These are phyloP conservation scores for Tokudaia muenninki DNA, from an alignment of 2,797 vertebrate genomes.

Conservation along the genomic window DNA sequence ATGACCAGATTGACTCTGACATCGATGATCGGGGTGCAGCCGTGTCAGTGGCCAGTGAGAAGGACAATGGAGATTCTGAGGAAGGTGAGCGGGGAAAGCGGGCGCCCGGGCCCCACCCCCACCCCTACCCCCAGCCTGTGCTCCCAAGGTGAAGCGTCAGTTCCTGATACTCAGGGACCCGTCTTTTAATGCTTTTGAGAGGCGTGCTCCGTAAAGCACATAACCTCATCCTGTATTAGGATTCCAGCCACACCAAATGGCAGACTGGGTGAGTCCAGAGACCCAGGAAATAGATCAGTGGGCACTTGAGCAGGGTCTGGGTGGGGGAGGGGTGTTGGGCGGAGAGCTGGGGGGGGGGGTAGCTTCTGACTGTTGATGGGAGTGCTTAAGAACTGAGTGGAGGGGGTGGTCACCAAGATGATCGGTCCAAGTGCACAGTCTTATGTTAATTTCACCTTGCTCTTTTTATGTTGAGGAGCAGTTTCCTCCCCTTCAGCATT, in stretches of 20 bases:
- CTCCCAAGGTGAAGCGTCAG: fast-evolving
- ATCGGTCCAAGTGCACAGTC: background rate
- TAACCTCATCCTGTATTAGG: fast-evolving
- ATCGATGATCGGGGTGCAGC: conserved; percentile 87
- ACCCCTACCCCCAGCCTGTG: no score
- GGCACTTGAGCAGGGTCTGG: no score
- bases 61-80: conserved; percentile 93
- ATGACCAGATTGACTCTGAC: conserved; percentile 85
- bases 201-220: no score
- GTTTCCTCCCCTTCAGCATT: background rate
- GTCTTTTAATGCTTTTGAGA: background rate
- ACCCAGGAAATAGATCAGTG: background rate
- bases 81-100: conserved; percentile 89
- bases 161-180: background rate
- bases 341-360: fast-evolving
- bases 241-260: no score
- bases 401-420: background rate
- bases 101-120: no score
- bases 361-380: background rate
- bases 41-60: conserved; percentile 90
- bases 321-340: fast-evolving
- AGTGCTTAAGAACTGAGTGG: background rate
- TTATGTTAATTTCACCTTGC: background rate
- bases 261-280: fast-evolving
- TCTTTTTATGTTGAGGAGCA: background rate